These are phyloP conservation scores for Cyanoderma ruficeps DNA, from an alignment of 2,113 vertebrate species.

Conservation along the genomic window DNA sequence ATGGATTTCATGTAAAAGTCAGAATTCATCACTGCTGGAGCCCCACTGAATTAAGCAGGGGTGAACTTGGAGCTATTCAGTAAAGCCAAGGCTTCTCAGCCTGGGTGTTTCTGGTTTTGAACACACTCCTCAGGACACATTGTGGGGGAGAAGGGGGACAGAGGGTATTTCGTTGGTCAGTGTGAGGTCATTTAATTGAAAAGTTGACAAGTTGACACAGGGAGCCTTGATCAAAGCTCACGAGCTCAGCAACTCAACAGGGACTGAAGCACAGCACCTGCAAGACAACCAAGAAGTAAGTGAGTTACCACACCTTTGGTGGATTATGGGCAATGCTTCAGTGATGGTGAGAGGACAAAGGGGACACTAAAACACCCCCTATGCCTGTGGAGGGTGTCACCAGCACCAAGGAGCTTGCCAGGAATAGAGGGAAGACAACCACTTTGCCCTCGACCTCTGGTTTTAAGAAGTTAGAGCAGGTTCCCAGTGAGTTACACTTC, in stretches of 20 bases:
- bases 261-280: background rate
- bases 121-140: background rate
- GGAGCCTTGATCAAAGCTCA: background rate
- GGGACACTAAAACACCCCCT: background rate
- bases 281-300: background rate
- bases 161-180: background rate
- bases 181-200: background rate
- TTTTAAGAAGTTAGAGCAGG: background rate
- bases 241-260: background rate
- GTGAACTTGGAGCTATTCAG: background rate
- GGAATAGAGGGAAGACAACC: background rate
- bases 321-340: background rate
- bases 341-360: background rate
- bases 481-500: background rate
- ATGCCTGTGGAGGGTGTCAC: background rate
- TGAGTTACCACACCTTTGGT: background rate
- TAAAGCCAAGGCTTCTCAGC: background rate
- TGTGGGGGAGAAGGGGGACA: background rate
- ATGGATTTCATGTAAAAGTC: background rate
- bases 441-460: fast-evolving
- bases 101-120: background rate
- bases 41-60: background rate
- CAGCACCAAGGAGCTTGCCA: background rate
- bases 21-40: background rate
- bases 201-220: background rate